These are phyloP conservation scores for Buceros bicornis DNA, from an alignment of 2,797 vertebrate species.

Conservation along the genomic window DNA sequence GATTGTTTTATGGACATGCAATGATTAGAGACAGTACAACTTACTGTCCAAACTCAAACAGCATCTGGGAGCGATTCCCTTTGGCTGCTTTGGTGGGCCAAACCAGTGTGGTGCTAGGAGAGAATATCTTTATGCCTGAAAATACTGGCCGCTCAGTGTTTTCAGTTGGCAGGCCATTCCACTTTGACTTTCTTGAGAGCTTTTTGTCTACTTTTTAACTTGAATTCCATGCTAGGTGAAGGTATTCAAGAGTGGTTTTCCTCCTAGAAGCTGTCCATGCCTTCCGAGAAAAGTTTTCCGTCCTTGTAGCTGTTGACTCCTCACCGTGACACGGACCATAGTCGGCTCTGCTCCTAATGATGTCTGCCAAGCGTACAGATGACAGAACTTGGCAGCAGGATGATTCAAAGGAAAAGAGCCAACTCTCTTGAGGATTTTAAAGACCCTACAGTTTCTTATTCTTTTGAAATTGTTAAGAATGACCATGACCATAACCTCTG, in stretches of 20 bases:
- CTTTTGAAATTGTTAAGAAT: not conserved
- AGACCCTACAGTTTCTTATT: not conserved
- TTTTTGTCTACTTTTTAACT: not conserved
- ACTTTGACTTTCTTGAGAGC: not conserved
- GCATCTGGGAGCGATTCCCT: not conserved
- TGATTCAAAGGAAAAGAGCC: not conserved
- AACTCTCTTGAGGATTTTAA: not conserved
- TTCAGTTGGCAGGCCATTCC: not conserved
- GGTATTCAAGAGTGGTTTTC: not conserved
- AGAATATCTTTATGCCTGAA: not conserved
- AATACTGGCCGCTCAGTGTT: not conserved
- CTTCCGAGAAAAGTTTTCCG: not conserved
- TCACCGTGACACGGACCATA: rapidly evolving
- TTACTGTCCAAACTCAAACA: not conserved
- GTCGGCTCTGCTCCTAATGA: not conserved
- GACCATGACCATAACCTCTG: not conserved
- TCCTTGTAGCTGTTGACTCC: not conserved
- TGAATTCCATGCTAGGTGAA: not conserved
- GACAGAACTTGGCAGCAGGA: not conserved
- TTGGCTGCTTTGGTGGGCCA: not conserved
- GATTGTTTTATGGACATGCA: not conserved
- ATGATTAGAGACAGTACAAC: not conserved
- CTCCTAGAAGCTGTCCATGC: not conserved
- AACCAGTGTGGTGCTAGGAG: not conserved
- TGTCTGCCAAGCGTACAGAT: not conserved